Conservation (phyloP, 2,797 vertebrate genomes). For the Arremon brunneinucha region DNA sequence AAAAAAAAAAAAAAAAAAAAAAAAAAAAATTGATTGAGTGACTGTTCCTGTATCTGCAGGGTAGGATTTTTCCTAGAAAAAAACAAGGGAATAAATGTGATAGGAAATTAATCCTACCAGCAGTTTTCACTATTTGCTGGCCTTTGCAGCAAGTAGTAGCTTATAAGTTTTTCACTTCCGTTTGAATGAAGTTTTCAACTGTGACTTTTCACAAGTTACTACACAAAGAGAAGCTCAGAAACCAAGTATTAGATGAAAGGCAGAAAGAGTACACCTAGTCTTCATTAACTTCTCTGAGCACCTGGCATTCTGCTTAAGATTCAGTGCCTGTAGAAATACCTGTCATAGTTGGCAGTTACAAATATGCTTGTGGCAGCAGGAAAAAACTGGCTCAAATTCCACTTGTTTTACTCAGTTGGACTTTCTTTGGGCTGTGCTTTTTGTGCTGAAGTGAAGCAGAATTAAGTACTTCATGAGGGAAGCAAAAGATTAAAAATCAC, state of each 20-base stretch:
- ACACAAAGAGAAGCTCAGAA: background rate
- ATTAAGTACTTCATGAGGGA: background rate
- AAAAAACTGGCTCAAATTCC: conserved; percentile 9
- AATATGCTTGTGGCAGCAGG: conserved; percentile 39
- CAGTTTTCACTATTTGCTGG: background rate
- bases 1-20: background rate
- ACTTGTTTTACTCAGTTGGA: background rate
- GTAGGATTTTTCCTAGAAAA: background rate
- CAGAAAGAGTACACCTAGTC: background rate
- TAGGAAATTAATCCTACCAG: background rate
- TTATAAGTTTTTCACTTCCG: background rate
- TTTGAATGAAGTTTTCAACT: background rate
- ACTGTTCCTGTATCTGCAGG: background rate
- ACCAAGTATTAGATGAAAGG: background rate
- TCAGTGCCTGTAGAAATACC: conserved; percentile 33
- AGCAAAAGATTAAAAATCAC: background rate
- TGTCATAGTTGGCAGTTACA: conserved; percentile 36
- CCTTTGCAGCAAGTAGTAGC: background rate
- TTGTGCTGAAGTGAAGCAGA: background rate
- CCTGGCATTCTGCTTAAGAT: conserved; percentile 33
- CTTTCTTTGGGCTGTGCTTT: background rate
- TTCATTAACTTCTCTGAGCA: background rate
- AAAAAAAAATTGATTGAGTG: accelerated
- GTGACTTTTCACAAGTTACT: background rate
- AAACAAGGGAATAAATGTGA: background rate